Evolutionary conservation across 2,888 invertebrate species (phyloP).

Genomic region (Agriopis marginaria): DNA sequence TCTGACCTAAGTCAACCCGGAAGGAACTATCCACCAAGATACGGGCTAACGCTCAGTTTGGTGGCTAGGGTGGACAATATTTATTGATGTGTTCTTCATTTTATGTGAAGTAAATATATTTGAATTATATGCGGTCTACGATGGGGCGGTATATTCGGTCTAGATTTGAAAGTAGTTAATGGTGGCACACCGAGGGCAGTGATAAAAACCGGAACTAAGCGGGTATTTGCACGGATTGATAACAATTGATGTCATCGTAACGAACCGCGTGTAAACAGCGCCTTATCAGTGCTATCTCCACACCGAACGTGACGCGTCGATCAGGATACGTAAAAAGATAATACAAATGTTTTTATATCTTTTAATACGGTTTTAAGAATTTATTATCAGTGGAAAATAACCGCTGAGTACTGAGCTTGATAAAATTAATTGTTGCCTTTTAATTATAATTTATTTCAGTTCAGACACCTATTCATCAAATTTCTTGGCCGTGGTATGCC

Average conservation of each 20-base stretch:
- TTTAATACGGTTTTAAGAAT: neutral
- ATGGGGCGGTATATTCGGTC: too few relatives aligned
- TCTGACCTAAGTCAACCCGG: too few relatives aligned
- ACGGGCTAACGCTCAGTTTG: too few relatives aligned
- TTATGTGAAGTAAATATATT: too few relatives aligned
- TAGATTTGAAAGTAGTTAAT: neutral
- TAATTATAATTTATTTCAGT: neutral
- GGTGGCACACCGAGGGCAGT: neutral
- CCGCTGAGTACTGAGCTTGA: neutral
- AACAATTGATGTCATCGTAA: slow-evolving; percentile 4
- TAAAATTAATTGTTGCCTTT: neutral
- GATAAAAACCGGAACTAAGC: neutral
- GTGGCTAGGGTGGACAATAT: too few relatives aligned
- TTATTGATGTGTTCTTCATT: too few relatives aligned
- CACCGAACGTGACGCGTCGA: neutral
- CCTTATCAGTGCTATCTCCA: slow-evolving; percentile 7
- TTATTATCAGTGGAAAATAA: slow-evolving; percentile 7
- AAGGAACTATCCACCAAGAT: too few relatives aligned
- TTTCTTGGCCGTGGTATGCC: too few relatives aligned
- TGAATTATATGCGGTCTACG: too few relatives aligned
- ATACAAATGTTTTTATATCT: neutral
- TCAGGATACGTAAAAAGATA: neutral
- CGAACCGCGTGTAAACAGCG: slow-evolving; percentile 8
- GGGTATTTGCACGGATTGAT: neutral
- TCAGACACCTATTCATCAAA: neutral